Conservation (phyloP, 1,140 invertebrate genomes). For the Gryllus bimaculatus region DNA sequence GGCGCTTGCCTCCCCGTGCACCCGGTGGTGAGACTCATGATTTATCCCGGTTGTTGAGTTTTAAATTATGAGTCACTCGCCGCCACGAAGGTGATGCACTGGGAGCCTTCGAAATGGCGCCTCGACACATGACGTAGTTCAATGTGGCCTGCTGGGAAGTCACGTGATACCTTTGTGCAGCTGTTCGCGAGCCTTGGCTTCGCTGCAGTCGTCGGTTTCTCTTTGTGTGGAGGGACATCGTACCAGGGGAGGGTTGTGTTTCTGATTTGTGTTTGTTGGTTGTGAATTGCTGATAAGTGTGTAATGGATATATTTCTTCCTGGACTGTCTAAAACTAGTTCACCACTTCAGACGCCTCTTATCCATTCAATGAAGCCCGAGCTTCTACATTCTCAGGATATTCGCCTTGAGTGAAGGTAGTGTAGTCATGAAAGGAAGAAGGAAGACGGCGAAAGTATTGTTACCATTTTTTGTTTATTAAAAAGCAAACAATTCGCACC, state of each 20-base stretch:
- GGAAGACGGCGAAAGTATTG: slow-evolving; percentile 8
- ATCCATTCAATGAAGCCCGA: not conserved
- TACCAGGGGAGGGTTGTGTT: slow-evolving; percentile 8
- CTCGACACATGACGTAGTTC: not conserved
- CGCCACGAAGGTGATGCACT: too few relatives aligned
- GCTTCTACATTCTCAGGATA: not conserved
- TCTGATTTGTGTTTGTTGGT: slow-evolving; percentile 8
- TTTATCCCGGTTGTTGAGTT: too few relatives aligned
- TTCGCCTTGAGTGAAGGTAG: not conserved
- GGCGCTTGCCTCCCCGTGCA: too few relatives aligned
- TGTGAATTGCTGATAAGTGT: slow-evolving; percentile 13
- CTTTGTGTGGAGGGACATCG: slow-evolving; percentile 18
- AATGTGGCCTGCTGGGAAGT: not conserved
- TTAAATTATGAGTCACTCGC: too few relatives aligned
- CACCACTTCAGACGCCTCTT: not conserved
- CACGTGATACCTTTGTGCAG: slow-evolving; percentile 11
- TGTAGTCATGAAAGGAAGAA: slow-evolving; percentile 7
- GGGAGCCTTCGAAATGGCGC: not conserved
- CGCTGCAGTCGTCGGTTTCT: slow-evolving; percentile 18
- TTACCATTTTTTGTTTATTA: not conserved
- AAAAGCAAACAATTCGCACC: not conserved
- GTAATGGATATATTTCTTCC: slow-evolving; percentile 17
- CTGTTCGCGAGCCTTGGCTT: slow-evolving; percentile 19
- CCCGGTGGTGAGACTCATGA: too few relatives aligned
- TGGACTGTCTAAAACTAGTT: slow-evolving; percentile 8